Conservation (phyloP, 2,888 invertebrate species). For the Oligia strigilis region DNA sequence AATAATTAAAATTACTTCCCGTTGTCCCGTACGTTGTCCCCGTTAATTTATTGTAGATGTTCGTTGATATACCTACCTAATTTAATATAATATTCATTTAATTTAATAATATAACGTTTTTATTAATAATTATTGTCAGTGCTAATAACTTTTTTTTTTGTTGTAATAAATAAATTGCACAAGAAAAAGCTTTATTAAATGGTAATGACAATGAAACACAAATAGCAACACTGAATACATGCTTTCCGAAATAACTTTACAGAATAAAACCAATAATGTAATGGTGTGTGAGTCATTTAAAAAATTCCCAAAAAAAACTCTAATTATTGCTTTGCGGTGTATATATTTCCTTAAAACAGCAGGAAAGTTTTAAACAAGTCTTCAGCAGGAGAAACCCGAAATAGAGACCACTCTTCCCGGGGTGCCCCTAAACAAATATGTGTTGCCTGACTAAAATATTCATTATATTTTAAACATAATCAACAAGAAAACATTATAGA, state of each 20-base stretch:
- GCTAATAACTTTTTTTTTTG: background rate
- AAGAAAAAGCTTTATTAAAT: slow-evolving; percentile 11
- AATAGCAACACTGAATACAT: background rate
- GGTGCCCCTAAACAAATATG: background rate
- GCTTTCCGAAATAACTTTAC: background rate
- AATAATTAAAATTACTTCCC: too few species aligned
- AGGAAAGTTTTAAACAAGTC: too few species aligned
- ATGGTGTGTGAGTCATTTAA: background rate
- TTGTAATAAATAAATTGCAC: background rate
- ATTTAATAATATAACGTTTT: background rate
- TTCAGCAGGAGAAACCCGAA: background rate
- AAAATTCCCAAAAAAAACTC: background rate
- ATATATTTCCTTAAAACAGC: background rate
- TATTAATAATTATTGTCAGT: background rate
- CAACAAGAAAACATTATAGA: too few species aligned
- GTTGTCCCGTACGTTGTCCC: too few species aligned
- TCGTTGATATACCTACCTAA: background rate
- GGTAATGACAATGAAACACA: background rate
- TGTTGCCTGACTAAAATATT: background rate
- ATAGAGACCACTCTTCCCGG: background rate
- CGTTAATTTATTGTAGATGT: too few species aligned
- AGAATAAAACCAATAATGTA: background rate
- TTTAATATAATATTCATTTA: background rate
- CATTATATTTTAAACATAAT: background rate
- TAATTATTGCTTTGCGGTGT: background rate